phyloP scores from a whole-genome alignment of 2,113 vertebrate species.

The Butorides virescens region DNA sequence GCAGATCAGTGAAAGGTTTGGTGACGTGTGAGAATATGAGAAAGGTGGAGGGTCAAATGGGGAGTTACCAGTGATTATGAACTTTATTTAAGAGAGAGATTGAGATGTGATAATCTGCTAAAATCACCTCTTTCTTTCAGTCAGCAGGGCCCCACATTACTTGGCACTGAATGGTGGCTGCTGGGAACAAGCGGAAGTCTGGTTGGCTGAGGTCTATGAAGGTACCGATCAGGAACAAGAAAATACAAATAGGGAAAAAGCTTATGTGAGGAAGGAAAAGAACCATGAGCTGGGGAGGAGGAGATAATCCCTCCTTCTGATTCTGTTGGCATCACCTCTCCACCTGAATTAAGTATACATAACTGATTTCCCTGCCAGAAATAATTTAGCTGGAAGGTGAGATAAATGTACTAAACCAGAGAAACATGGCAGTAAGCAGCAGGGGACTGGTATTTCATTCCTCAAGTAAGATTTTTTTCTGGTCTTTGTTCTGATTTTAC shows the following conservation, averaged over 20 bases:
- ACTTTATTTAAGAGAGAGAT: neutral
- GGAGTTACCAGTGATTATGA: no score
- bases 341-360: neutral
- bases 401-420: neutral
- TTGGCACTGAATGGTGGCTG: neutral
- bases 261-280: neutral
- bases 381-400: neutral
- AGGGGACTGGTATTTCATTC: neutral
- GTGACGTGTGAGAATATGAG: neutral
- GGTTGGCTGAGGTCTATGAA: rapidly evolving
- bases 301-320: neutral
- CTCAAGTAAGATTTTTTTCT: no score
- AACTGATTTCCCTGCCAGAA: neutral
- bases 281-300: neutral
- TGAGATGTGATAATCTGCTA: neutral
- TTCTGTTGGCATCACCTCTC: neutral
- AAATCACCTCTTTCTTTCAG: neutral
- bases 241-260: neutral
- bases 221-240: neutral
- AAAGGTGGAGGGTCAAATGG: neutral
- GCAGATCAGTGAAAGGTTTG: neutral
- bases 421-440: neutral
- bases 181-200: neutral
- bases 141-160: neutral
- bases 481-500: neutral